phyloP scores from a whole-genome alignment of 2,113 vertebrate genomes.

The Brachypteracias leptosomus region DNA sequence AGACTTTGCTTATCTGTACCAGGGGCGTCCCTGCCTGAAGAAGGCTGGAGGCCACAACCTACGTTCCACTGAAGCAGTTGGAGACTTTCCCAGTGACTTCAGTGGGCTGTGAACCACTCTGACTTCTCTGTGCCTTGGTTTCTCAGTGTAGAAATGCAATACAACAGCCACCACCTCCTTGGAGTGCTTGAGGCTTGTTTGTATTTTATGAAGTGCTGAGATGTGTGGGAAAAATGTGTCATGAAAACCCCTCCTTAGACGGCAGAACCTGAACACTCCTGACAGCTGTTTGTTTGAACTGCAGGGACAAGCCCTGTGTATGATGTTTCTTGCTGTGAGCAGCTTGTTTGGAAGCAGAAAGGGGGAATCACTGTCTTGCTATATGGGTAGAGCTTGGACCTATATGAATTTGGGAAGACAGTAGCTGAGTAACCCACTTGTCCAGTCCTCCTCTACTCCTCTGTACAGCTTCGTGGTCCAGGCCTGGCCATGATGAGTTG shows the following conservation, averaged over 20 bases:
- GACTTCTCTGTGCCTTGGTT: neutral
- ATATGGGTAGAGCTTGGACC: neutral
- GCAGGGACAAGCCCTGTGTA: neutral
- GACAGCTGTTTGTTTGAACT: neutral
- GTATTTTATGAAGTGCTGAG: neutral
- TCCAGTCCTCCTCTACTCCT: neutral
- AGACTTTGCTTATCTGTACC: neutral
- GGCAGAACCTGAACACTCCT: neutral
- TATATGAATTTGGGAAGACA: neutral
- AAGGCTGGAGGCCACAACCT: neutral
- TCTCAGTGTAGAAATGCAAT: neutral
- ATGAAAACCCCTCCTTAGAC: neutral
- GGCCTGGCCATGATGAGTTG: neutral
- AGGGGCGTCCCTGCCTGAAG: neutral
- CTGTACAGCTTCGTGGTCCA: fast-evolving
- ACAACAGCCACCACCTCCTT: neutral
- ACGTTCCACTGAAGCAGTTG: neutral
- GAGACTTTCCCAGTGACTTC: neutral
- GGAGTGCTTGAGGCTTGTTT: neutral
- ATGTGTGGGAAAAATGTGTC: neutral
- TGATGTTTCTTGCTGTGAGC: neutral
- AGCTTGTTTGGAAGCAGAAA: neutral
- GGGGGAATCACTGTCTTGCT: neutral
- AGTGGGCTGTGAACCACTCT: neutral
- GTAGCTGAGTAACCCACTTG: neutral